Evolutionary conservation across 2,888 invertebrate genomes (phyloP).

Genomic region (Parasteatoda lunata): DNA sequence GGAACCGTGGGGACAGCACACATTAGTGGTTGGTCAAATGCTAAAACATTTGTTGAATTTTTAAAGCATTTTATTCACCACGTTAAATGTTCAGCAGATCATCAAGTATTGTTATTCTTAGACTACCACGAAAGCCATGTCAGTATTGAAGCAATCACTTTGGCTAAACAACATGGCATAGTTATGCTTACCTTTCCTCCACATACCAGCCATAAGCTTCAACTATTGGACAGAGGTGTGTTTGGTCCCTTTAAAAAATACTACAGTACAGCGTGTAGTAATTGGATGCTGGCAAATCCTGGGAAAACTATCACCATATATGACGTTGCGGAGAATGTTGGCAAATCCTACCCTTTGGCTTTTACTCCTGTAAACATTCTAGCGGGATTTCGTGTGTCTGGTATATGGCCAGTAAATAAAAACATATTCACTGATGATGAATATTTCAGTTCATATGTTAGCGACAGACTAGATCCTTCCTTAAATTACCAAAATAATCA

Average conservation of each 20-base stretch:
- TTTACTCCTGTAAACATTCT: constrained; percentile 30
- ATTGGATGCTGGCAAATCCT: constrained; percentile 27
- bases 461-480: constrained; percentile 13
- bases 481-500: constrained; percentile 2
- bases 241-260: constrained; percentile 34
- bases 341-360: constrained; percentile 23
- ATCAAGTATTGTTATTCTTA: constrained; percentile 13
- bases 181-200: constrained; percentile 74
- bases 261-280: constrained; percentile 71
- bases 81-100: constrained; percentile 16
- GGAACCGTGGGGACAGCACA: constrained; percentile 77
- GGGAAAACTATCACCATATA: constrained; percentile 35
- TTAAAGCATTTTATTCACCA: constrained; percentile 32
- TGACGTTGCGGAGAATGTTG: constrained; percentile 27
- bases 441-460: constrained; percentile 16
- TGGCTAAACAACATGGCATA: constrained; percentile 71
- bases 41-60: constrained; percentile 28
- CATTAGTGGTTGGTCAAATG: constrained; percentile 20
- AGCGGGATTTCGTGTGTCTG: constrained; percentile 24
- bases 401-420: constrained; percentile 36
- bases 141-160: constrained; percentile 6
- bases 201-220: constrained; percentile 74
- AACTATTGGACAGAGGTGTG: constrained; percentile 70
- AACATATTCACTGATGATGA: constrained; percentile 28
- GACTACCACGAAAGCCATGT: constrained; percentile 31